Percentiles rank a stretch among this genome's conserved stretches.
phyloP scores from a whole-genome alignment of 1,140 invertebrate genomes.

The Atta texana region DNA sequence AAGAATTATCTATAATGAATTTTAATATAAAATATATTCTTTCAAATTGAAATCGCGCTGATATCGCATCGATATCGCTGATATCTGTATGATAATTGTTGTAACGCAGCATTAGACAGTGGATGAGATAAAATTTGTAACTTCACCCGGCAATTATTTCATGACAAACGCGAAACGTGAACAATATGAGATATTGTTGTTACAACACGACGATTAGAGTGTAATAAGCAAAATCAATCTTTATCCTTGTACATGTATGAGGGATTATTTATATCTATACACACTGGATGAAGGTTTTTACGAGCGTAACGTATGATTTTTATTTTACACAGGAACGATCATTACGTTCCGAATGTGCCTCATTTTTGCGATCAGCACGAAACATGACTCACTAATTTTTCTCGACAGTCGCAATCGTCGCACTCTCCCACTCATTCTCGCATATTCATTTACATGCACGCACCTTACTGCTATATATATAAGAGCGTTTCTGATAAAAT shows the following conservation, averaged over 20 bases:
- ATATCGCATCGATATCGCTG: background rate
- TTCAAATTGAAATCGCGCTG: background rate
- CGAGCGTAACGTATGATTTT: conserved; percentile 84
- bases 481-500: conserved; percentile 69
- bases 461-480: conserved; percentile 66
- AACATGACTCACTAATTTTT: conserved; percentile 73
- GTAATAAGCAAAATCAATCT: conserved; percentile 63
- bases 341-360: conserved; percentile 71
- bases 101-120: conserved; percentile 17
- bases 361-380: conserved; percentile 72
- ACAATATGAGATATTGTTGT: conserved; percentile 20
- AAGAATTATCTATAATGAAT: background rate
- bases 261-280: conserved; percentile 71
- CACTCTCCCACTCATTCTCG: conserved; percentile 64
- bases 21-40: background rate
- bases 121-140: conserved; percentile 28
- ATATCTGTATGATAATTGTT: background rate
- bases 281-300: conserved; percentile 78
- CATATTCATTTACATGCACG: conserved; percentile 37
- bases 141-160: conserved; percentile 7
- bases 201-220: background rate
- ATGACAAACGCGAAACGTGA: background rate
- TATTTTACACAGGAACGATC: conserved; percentile 83
- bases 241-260: conserved; percentile 52
- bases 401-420: conserved; percentile 42